Evolutionary conservation across 2,888 invertebrate species (phyloP), one percentile per base, ranked within the genome.

Genomic region (Hydroisotoma schaefferi): DNA sequence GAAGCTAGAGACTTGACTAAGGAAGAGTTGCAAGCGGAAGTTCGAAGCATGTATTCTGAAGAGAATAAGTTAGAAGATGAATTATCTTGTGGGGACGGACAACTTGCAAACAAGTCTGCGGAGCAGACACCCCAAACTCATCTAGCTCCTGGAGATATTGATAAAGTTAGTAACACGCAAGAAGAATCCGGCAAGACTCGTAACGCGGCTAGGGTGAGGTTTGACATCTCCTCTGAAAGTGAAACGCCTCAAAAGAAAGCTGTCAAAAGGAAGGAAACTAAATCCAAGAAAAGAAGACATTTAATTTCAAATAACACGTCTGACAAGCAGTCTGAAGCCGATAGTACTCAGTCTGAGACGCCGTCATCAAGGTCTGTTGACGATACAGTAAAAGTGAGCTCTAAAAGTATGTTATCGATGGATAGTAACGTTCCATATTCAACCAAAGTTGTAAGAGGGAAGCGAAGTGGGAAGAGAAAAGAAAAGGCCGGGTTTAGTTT

Each of bases 11-110:
- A 70, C 44, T 56, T 72, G 37, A 67, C 67, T 0, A 66, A 65
- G 8, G 65, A 59, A n/a, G 55, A 72, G 54, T 55, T 72, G 20
- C 53, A 43, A 12, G 69, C 69, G 44, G 72, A 70, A 61, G 65
- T 68, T 3, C 53, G 57, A 18, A 60, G 54, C 47, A 70, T 72
- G 70, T 72, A 72, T 57, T 63, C 65, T n/a, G n/a, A n/a, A n/a
- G n/a, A n/a, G n/a, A n/a, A n/a, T n/a, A n/a, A n/a, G n/a, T n/a
- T n/a, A n/a, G 6, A 15, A 51, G 29, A 51, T 28, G 51, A 18
- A n/a, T n/a, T n/a, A n/a, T n/a, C n/a, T n/a, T n/a, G n/a, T n/a
- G n/a, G n/a, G n/a, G n/a, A n/a, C n/a, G n/a, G n/a, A n/a, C n/a
- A n/a, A n/a, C n/a, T n/a, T n/a, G n/a, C n/a, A 10, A 18, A 43